phyloP scores from a whole-genome alignment of 2,797 vertebrate species.

The Eulemur coronatus region DNA sequence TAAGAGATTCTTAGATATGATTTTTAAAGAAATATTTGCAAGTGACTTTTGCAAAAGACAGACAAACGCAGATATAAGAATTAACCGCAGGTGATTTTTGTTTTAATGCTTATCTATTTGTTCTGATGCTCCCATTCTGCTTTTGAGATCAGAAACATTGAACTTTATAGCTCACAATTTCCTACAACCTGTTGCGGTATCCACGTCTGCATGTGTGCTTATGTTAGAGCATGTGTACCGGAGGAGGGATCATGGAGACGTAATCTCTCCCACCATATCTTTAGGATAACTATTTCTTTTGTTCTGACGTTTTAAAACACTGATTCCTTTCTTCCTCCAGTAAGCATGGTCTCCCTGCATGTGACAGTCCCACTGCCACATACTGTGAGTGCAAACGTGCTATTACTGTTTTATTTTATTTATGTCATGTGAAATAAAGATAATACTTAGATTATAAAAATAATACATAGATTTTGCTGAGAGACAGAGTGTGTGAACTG shows the following conservation, averaged over 20 bases:
- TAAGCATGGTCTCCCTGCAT: not conserved
- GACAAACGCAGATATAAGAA: not conserved
- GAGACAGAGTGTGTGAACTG: not conserved
- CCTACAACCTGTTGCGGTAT: not conserved
- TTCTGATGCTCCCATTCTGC: not conserved
- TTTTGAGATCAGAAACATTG: not conserved
- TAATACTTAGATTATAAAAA: not conserved
- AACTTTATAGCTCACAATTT: not conserved
- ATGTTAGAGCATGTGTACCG: fast-evolving
- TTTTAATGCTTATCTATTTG: not conserved
- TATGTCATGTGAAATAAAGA: not conserved
- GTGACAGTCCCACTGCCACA: too few relatives aligned
- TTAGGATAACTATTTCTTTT: not conserved
- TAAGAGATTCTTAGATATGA: not conserved
- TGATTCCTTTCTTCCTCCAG: not conserved
- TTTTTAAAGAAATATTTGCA: not conserved
- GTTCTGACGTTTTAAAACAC: not conserved
- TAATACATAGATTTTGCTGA: not conserved
- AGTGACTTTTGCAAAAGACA: not conserved
- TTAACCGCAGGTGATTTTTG: not conserved
- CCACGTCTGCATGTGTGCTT: not conserved
- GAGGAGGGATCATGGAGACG: not conserved
- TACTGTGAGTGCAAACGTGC: not conserved
- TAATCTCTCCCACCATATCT: not conserved
- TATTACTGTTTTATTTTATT: not conserved